Evolutionary conservation across 1,140 invertebrate genomes (phyloP).

Genomic region (Temnothorax curvispinosus): DNA sequence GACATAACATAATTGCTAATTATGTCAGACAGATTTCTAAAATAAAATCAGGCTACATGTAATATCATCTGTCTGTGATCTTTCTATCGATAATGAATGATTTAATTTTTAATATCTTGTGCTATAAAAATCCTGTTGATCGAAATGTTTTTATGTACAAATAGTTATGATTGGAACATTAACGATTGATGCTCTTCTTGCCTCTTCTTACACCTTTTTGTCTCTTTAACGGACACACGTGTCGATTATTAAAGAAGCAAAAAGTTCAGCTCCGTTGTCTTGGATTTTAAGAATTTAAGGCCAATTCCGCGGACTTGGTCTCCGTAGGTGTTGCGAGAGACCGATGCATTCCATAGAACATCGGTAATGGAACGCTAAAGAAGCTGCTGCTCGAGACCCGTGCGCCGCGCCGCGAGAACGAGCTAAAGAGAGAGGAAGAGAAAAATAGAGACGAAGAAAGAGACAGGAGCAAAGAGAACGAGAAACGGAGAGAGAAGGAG

Average conservation of each 20-base stretch:
- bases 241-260: neutral
- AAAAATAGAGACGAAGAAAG: slow-evolving; percentile 36
- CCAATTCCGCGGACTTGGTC: slow-evolving; percentile 45
- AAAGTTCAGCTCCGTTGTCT: slow-evolving; percentile 38
- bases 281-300: slow-evolving; percentile 5
- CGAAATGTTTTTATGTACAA: neutral
- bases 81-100: neutral
- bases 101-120: neutral
- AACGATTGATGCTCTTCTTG: neutral
- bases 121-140: neutral
- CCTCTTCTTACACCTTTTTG: neutral
- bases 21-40: neutral
- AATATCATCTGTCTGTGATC: neutral
- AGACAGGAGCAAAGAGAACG: slow-evolving; percentile 59
- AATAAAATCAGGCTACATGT: neutral
- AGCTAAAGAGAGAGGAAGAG: slow-evolving; percentile 44
- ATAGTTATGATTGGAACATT: neutral
- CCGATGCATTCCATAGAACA: slow-evolving; percentile 71
- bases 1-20: neutral
- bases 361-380: slow-evolving; percentile 75
- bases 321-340: slow-evolving; percentile 73
- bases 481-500: slow-evolving; percentile 25
- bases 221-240: neutral
- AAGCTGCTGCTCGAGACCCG: slow-evolving; percentile 70
- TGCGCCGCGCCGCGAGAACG: slow-evolving; percentile 46